phyloP scores from a whole-genome alignment of 1,140 invertebrate species.

The Nebria ingens region DNA sequence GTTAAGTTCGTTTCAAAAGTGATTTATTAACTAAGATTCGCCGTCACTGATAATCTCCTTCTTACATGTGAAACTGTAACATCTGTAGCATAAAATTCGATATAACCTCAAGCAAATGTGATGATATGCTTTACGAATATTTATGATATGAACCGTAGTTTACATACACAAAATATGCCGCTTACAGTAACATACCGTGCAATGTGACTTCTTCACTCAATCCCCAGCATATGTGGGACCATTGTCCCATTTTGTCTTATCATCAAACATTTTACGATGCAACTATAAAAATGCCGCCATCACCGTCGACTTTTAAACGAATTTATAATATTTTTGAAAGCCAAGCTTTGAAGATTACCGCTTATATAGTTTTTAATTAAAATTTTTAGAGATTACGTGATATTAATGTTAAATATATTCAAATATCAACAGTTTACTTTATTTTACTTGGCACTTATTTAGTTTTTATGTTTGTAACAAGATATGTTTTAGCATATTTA shows the following conservation, averaged over 20 bases:
- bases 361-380: too few species aligned
- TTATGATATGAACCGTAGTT: slow-evolving; percentile 1
- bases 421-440: too few species aligned
- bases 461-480: too few species aligned
- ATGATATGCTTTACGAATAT: slow-evolving; percentile 7
- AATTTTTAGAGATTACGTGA: too few species aligned
- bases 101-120: slow-evolving; percentile 5
- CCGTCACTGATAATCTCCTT: neutral
- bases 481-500: too few species aligned
- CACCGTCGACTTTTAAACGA: too few species aligned
- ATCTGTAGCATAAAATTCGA: slow-evolving; percentile 2
- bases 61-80: neutral
- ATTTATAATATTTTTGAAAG: too few species aligned
- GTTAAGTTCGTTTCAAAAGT: too few species aligned
- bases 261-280: neutral
- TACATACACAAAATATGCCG: neutral
- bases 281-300: slow-evolving; percentile 3
- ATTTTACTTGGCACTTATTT: too few species aligned
- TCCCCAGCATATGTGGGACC: neutral
- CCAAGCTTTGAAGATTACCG: too few species aligned
- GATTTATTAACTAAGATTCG: too few species aligned
- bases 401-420: too few species aligned
- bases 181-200: neutral
- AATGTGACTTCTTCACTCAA: neutral
- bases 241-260: slow-evolving; percentile 1